These are phyloP conservation scores for Aethina tumida DNA, from an alignment of 1,140 invertebrate species.

Conservation along the genomic window DNA sequence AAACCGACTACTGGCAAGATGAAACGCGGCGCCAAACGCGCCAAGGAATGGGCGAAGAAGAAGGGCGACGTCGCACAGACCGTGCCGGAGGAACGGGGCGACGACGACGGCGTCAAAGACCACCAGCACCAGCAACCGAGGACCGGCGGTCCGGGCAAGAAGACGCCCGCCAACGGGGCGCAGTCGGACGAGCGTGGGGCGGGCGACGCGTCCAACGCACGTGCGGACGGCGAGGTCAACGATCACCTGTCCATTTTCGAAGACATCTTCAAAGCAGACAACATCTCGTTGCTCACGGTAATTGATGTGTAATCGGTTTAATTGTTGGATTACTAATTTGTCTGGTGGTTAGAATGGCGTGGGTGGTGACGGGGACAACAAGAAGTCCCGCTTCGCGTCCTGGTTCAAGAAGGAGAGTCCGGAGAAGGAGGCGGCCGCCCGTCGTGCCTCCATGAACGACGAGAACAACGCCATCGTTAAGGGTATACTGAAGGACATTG, in stretches of 20 bases:
- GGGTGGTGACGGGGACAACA: constrained; percentile 36
- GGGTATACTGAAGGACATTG: constrained; percentile 30
- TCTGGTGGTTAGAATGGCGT: constrained; percentile 41
- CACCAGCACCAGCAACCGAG: background rate
- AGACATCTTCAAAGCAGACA: constrained; percentile 58
- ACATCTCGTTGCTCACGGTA: constrained; percentile 49
- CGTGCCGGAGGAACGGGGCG: constrained; percentile 23
- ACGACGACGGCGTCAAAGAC: constrained; percentile 1
- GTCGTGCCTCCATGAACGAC: constrained; percentile 52
- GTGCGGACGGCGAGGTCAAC: constrained; percentile 36
- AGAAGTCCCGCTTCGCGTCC: constrained; percentile 48
- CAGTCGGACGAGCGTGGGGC: constrained; percentile 2
- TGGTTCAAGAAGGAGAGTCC: constrained; percentile 48
- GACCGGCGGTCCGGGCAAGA: background rate
- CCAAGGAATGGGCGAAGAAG: constrained; percentile 24
- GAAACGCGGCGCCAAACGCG: constrained; percentile 33
- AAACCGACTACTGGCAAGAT: constrained; percentile 34
- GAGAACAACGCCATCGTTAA: constrained; percentile 46
- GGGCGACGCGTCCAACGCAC: constrained; percentile 8
- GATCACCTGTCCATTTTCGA: constrained; percentile 55
- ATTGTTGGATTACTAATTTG: background rate
- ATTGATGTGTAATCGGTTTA: constrained; percentile 14
- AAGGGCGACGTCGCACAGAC: constrained; percentile 10
- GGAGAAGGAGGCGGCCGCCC: constrained; percentile 33
- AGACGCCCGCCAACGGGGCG: background rate